Base-by-base conservation (phyloP, 2,113 vertebrate species). In the Trematocara stigmaticum region DNA sequence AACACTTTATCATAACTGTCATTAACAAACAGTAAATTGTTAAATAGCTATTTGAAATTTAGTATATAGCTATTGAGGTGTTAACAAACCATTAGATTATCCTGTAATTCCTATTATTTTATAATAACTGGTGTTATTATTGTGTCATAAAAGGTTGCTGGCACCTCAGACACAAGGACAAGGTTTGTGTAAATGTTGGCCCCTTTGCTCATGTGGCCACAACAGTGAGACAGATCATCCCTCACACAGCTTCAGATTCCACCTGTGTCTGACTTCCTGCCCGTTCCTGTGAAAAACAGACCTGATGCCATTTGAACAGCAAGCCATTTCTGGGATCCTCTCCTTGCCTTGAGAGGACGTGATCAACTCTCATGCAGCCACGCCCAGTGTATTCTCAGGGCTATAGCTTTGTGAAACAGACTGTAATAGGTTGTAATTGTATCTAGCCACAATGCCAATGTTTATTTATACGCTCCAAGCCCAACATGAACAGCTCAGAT, bases 311-410 rank as follows among this genome's bases (percentile, higher is more conserved):
- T 71, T 45, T 29, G 20, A 71, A 15, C 20, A 71, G 20, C 16
- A 20, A 47, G 20, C 0, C 66, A 2, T 42, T 18, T 47, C 42
- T 49, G 9, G 23, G 42, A 18, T 18, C 15, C 57, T 59, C 56
- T 59, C 56, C 15, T 71, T 71, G 69, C 15, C 0, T 74, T 29
- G 3, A 42, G 64, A 42, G 38, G 64, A 42, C 26, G 38, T 1
- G 38, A 11, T 74, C 1, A 47, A 47, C 69, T 29, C 15, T 29
- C 3, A 0, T 29, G 23, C 69, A 74, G 69, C 69, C 42, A 4
- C 69, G 15, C 69, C 42, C 9, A 0, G 66, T 18, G 66, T 29
- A 0, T 47, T 47, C 13, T 47, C 16, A 4, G 16, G 16, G 16
- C 7, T 53, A 3, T 20, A 20, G n/a, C 23, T 74, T 29, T 47